A percentile compares a stretch with the other conserved stretches of the same genome.
phyloP scores from a whole-genome alignment of 2,797 vertebrate species.

The Hafferia zeledoni region DNA sequence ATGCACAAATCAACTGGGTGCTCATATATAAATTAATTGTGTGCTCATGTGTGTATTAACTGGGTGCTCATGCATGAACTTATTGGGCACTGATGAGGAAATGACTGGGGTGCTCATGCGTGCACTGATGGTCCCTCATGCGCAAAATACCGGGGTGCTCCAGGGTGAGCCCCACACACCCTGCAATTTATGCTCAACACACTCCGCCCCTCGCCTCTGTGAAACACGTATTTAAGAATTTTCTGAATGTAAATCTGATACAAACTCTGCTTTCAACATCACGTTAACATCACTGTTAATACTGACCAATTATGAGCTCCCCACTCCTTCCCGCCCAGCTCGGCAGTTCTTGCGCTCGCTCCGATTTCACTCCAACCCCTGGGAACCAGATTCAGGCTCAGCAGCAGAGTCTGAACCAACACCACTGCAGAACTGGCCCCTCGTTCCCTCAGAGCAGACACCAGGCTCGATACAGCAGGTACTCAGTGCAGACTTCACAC shows the following conservation, averaged over 20 bases:
- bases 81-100: not conserved
- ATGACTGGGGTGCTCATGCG: not conserved
- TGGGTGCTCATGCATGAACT: not conserved
- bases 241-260: not conserved
- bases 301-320: rapidly evolving
- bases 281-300: not conserved
- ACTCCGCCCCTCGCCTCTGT: not conserved
- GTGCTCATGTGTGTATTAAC: not conserved
- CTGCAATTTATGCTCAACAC: not conserved
- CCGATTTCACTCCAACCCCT: rapidly evolving
- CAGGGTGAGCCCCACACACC: not conserved
- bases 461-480: not conserved
- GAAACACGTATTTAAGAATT: not conserved
- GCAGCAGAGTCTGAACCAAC: rapidly evolving
- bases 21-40: not conserved
- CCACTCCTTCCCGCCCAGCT: not conserved
- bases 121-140: not conserved
- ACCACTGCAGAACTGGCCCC: not conserved
- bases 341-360: rapidly evolving
- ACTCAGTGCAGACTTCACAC: rapidly evolving
- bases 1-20: not conserved
- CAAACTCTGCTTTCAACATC: not conserved
- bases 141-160: not conserved
- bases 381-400: not conserved
- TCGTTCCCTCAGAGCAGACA: rapidly evolving